Evolutionary conservation across 2,113 vertebrate genomes (phyloP).

Genomic region (Elgaria multicarinata): DNA sequence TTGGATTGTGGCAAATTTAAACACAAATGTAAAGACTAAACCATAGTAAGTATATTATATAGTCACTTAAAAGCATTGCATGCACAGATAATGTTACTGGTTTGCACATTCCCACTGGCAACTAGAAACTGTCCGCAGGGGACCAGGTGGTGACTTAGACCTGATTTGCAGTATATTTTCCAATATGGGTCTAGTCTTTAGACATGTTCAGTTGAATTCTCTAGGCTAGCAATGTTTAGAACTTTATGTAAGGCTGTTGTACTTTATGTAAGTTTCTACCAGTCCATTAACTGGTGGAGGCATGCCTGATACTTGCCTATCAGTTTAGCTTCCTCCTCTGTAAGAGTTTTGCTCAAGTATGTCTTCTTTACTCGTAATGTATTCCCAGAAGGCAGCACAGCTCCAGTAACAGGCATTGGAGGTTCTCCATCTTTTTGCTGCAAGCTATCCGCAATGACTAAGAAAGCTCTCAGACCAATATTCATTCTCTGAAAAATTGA

Average conservation of each 20-base stretch:
- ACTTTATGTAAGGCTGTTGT: background rate
- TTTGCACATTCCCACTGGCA: background rate
- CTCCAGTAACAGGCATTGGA: conserved; percentile 98
- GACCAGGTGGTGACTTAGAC: background rate
- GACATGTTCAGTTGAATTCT: background rate
- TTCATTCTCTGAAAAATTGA: conserved; percentile 91
- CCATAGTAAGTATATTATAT: background rate
- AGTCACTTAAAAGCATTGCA: background rate
- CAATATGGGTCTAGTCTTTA: background rate
- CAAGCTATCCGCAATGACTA: conserved; percentile 96
- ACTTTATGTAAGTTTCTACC: conserved; percentile 1
- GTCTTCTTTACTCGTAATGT: conserved; percentile 98
- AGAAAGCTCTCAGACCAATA: conserved; percentile 95
- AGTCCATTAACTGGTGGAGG: background rate
- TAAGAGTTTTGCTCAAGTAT: conserved; percentile 97
- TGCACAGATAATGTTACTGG: background rate
- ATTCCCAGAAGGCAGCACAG: conserved; percentile 96
- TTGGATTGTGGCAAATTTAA: background rate
- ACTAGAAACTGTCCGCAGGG: background rate
- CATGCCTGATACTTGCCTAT: conserved; percentile 85
- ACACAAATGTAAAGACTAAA: background rate
- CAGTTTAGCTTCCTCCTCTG: conserved; percentile 97
- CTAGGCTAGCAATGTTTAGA: background rate
- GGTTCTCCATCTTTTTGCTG: conserved; percentile 98
- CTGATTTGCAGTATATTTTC: background rate